phyloP scores from a whole-genome alignment of 2,888 invertebrate species.

The Dolichopus griseipennis region DNA sequence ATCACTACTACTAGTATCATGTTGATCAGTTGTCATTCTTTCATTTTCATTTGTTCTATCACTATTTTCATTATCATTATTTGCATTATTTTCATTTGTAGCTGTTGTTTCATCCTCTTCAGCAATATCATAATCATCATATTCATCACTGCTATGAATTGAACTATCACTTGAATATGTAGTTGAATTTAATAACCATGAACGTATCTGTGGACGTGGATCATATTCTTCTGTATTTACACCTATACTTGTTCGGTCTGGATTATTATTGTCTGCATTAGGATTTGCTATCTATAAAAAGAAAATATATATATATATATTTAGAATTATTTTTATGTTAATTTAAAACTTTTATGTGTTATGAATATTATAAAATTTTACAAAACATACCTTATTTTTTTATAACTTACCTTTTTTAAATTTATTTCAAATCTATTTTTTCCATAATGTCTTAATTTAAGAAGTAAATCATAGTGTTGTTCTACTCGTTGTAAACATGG shows the following conservation, averaged over 20 bases:
- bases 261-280: neutral
- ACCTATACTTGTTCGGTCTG: slow-evolving; percentile 9
- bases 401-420: neutral
- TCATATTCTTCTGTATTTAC: slow-evolving; percentile 5
- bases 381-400: too few species aligned
- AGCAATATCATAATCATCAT: neutral
- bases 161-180: neutral
- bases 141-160: neutral
- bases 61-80: neutral
- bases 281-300: neutral
- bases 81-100: neutral
- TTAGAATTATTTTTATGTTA: too few species aligned
- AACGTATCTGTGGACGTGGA: neutral
- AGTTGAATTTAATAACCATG: neutral
- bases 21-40: too few species aligned
- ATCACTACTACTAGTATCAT: neutral
- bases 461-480: slow-evolving; percentile 45
- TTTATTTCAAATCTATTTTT: neutral
- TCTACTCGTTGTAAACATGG: slow-evolving; percentile 53
- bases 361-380: too few species aligned
- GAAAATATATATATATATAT: too few species aligned
- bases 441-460: slow-evolving; percentile 27
- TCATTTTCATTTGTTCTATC: neutral
- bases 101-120: neutral
- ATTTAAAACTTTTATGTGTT: too few species aligned